Evolutionary conservation across 2,888 invertebrate genomes (phyloP), one percentile per base, ranked within the genome.

Genomic region (Eurois occulta): DNA sequence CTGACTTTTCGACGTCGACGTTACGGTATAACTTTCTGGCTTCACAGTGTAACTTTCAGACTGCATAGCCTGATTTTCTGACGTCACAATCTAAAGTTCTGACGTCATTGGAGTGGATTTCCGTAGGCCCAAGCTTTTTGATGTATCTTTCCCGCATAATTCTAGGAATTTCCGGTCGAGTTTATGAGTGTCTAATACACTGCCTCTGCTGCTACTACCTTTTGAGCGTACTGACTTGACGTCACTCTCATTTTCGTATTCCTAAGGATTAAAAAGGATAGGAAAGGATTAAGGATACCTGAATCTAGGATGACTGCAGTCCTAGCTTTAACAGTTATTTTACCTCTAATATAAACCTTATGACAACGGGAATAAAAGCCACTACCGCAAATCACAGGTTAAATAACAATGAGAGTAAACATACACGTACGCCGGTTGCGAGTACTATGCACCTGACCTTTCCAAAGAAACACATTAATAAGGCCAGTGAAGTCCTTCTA

Each of bases 81-180:
- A 55, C 18, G 10, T 41, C 62, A 65, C 10, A 8, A 1, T 64
- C 16, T 43, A 24, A 65, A 16, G 5, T 21, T 52, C 18, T 43
- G 28, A 21, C 18, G 21, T 43, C 16, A 52, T 18, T 7, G 5
- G 1, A 16, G 0, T 5, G 0, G 1, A 5, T 2, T 0, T 78
- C 70, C 24, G 89, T 83, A 2, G 71, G 0, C 92, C 93, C 13
- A 89, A 87, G 81, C 92, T 94, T 87, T 69, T 4, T 86, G 90
- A 86, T 0, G 68, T 3, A 55, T 91, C 92, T 24, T 28, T 66
- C 5, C 93, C 93, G 4, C 92, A 80, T 10, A 95, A 69, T 43
- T 91, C 84, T 10, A 95, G 85, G 76, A 95, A 93, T 18, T 89
- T 86, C 0, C 90, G 81, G 0, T 95, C 95, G 0, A 91, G 87